Evolutionary conservation across 2,797 vertebrate genomes (phyloP).

Genomic region (Salarias fasciatus): DNA sequence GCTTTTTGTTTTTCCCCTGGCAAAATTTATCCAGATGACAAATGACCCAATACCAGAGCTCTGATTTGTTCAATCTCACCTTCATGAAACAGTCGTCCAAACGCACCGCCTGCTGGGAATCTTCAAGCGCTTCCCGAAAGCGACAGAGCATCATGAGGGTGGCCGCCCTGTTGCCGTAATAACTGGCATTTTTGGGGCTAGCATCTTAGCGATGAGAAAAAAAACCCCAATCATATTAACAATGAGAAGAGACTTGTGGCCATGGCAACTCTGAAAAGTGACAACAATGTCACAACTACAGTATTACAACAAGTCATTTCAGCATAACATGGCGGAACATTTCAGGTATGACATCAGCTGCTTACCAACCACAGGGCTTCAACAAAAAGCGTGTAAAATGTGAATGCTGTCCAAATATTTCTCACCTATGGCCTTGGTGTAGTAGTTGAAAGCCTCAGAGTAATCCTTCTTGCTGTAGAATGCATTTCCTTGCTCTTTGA

Average conservation of each 20-base stretch:
- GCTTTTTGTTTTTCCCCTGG: too few species aligned
- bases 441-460: constrained; percentile 94
- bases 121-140: constrained; percentile 92
- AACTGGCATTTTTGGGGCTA: constrained; percentile 92
- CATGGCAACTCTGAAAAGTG: too few species aligned
- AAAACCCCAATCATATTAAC: too few species aligned
- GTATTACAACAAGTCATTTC: too few species aligned
- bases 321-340: constrained; percentile 1
- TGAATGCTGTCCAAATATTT: background rate
- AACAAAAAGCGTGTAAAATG: too few species aligned
- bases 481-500: constrained; percentile 94
- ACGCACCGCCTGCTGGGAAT: constrained; percentile 94
- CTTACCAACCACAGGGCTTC: too few species aligned
- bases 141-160: constrained; percentile 94
- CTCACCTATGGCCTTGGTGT: constrained; percentile 97
- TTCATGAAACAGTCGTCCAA: constrained; percentile 93
- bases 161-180: constrained; percentile 95
- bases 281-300: too few species aligned
- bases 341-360: too few species aligned
- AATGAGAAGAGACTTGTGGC: too few species aligned
- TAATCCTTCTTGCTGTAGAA: constrained; percentile 96
- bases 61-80: constrained; percentile 72
- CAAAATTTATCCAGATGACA: too few species aligned
- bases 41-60: too few species aligned
- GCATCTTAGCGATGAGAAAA: constrained; percentile 76